Evolutionary conservation across 2,888 invertebrate genomes (phyloP).

Genomic region (Sesamia inferens): DNA sequence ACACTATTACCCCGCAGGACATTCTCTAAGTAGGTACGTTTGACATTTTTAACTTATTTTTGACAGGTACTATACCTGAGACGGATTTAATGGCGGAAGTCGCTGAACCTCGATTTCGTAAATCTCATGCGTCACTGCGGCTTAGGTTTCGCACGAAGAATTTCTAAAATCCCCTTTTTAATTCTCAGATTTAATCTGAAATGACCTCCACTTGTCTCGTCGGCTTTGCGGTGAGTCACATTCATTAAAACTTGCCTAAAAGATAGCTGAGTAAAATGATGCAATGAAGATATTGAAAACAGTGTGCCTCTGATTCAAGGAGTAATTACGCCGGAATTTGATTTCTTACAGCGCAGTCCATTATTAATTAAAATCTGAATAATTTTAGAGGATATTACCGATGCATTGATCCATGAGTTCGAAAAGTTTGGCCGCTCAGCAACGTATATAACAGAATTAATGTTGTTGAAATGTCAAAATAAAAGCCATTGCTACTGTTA

Average conservation of each 20-base stretch:
- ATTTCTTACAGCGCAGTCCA: neutral
- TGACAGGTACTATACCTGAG: neutral
- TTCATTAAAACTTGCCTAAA: slow-evolving; percentile 1
- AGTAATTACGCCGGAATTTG: neutral
- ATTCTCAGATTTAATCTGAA: slow-evolving; percentile 38
- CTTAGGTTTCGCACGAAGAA: slow-evolving; percentile 40
- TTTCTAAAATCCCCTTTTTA: slow-evolving; percentile 46
- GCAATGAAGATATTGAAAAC: slow-evolving; percentile 4
- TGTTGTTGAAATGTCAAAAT: too few species aligned
- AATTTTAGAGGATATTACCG: too few species aligned
- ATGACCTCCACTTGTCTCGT: slow-evolving; percentile 27
- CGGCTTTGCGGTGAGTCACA: slow-evolving; percentile 19
- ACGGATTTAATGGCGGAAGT: slow-evolving; percentile 6
- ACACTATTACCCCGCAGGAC: neutral
- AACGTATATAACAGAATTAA: too few species aligned
- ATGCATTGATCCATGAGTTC: too few species aligned
- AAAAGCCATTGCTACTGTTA: too few species aligned
- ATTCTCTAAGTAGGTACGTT: neutral
- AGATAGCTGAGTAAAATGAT: neutral
- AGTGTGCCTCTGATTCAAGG: neutral
- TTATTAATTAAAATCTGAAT: too few species aligned
- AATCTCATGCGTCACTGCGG: slow-evolving; percentile 35
- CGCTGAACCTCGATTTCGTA: slow-evolving; percentile 4
- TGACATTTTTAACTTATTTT: neutral
- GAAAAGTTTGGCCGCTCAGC: too few species aligned